Evolutionary conservation across 1,140 invertebrate species (phyloP).

Genomic region (Teleopsis dalmanni): DNA sequence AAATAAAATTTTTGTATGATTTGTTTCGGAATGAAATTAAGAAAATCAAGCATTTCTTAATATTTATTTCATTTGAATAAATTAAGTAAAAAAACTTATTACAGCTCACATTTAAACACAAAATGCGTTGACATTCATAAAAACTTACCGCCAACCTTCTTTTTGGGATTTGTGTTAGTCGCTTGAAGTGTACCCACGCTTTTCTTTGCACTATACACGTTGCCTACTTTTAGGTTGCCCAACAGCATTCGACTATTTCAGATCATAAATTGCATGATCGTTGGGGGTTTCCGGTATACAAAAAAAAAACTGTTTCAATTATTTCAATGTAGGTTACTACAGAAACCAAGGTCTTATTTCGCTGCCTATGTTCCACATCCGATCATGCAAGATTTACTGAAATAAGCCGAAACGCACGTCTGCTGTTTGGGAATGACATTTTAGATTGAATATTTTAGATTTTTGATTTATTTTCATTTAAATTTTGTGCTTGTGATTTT

Average conservation of each 20-base stretch:
- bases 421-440: background rate
- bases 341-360: background rate
- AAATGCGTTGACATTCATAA: too few relatives aligned
- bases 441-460: slow-evolving; percentile 1
- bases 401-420: slow-evolving; percentile 7
- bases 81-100: too few relatives aligned
- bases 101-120: too few relatives aligned
- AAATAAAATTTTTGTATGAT: too few relatives aligned
- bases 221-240: slow-evolving; percentile 6
- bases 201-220: too few relatives aligned
- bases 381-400: slow-evolving; percentile 5
- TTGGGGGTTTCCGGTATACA: background rate
- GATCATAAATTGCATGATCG: slow-evolving; percentile 7
- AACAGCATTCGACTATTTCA: slow-evolving; percentile 6
- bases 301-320: background rate
- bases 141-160: too few relatives aligned
- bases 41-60: too few relatives aligned
- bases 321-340: background rate
- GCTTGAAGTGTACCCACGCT: too few relatives aligned
- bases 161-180: too few relatives aligned
- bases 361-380: background rate
- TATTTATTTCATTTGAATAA: too few relatives aligned
- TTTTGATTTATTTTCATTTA: too few relatives aligned
- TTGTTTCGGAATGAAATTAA: too few relatives aligned
- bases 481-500: background rate